These are phyloP conservation scores for Lacanobia oleracea DNA, from an alignment of 2,888 invertebrate species.

Conservation along the genomic window DNA sequence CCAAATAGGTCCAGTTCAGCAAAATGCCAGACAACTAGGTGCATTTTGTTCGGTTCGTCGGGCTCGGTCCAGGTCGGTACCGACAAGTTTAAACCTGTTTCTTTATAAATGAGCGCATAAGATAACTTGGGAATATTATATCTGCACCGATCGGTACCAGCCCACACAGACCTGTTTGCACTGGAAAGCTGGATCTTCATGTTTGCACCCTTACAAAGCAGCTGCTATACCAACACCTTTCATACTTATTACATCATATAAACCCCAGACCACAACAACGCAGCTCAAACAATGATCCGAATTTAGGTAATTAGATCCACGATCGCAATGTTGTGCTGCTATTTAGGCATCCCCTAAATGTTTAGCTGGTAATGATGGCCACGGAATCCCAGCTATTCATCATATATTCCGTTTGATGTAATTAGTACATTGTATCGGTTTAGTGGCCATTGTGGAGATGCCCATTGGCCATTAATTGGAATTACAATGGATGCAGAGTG, in stretches of 20 bases:
- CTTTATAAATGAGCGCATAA: too few species aligned
- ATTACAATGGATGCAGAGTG: constrained; percentile 13
- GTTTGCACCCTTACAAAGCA: too few species aligned
- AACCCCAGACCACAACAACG: constrained; percentile 27
- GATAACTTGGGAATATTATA: too few species aligned
- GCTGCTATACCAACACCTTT: too few species aligned
- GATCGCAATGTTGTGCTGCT: constrained; percentile 40
- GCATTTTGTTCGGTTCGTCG: too few species aligned
- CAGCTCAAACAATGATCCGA: constrained; percentile 46
- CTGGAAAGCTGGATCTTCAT: too few species aligned
- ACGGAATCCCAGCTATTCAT: constrained; percentile 56
- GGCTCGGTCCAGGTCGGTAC: too few species aligned
- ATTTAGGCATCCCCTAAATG: constrained; percentile 46
- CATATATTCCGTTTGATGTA: constrained; percentile 57
- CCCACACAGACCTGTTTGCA: too few species aligned
- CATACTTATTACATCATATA: background rate
- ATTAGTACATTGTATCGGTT: constrained; percentile 57
- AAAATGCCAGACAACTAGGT: too few species aligned
- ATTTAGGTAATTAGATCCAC: constrained; percentile 58
- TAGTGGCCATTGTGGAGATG: constrained; percentile 37
- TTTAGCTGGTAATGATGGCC: constrained; percentile 59
- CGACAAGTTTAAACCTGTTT: too few species aligned
- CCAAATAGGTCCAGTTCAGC: too few species aligned
- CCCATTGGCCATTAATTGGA: constrained; percentile 38
- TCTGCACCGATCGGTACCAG: too few species aligned